Evolutionary conservation across 2,888 invertebrate species (phyloP).

Genomic region (Eupithecia vulgata): DNA sequence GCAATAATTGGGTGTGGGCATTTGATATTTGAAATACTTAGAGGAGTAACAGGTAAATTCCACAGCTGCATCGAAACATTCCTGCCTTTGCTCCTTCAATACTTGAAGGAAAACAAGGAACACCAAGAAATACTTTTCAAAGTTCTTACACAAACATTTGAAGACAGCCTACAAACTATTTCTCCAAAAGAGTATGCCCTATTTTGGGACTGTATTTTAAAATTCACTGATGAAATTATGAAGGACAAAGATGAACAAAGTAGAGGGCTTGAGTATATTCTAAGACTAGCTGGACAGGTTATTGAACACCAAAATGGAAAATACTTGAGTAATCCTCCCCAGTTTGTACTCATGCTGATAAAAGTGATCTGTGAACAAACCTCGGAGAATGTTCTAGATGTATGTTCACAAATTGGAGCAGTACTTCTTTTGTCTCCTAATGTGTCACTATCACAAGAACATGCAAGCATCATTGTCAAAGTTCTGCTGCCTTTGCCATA

Average conservation of each 20-base stretch:
- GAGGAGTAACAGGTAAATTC: slow-evolving; percentile 92
- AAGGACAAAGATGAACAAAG: slow-evolving; percentile 66
- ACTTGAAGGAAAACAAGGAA: slow-evolving; percentile 79
- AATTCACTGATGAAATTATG: slow-evolving; percentile 67
- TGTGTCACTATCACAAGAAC: slow-evolving; percentile 88
- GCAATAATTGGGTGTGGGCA: slow-evolving; percentile 92
- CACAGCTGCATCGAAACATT: slow-evolving; percentile 92
- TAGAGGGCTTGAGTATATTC: slow-evolving; percentile 72
- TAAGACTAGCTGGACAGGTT: slow-evolving; percentile 85
- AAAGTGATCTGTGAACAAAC: slow-evolving; percentile 78
- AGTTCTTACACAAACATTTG: slow-evolving; percentile 86
- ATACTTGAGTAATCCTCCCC: slow-evolving; percentile 84
- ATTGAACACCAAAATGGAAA: slow-evolving; percentile 86
- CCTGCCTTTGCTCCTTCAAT: slow-evolving; percentile 86
- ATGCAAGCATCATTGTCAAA: slow-evolving; percentile 87
- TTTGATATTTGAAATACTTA: slow-evolving; percentile 93
- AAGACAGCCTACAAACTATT: slow-evolving; percentile 86
- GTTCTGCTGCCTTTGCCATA: slow-evolving; percentile 85
- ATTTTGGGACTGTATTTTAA: slow-evolving; percentile 85
- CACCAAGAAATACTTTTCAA: slow-evolving; percentile 84
- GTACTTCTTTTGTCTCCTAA: slow-evolving; percentile 85
- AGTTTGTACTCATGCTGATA: slow-evolving; percentile 84
- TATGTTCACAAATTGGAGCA: slow-evolving; percentile 83
- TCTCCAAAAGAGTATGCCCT: slow-evolving; percentile 85
- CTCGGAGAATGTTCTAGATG: slow-evolving; percentile 75